Conservation (phyloP, 1,140 invertebrate genomes). For the Mizuhopecten yessoensis region DNA sequence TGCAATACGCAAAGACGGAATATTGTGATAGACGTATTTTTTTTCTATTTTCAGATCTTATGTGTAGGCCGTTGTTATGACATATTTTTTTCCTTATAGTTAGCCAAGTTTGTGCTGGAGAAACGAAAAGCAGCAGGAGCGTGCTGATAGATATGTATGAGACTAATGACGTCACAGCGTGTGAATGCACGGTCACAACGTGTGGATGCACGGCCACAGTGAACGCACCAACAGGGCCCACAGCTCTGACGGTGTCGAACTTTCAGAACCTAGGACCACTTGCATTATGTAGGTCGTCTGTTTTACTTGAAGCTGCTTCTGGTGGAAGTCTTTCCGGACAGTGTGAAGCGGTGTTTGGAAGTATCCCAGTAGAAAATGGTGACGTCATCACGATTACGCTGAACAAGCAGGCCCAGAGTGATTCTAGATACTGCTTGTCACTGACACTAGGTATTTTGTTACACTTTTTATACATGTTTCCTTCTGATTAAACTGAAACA, state of each 20-base stretch:
- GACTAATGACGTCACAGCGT: neutral
- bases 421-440: constrained; percentile 6
- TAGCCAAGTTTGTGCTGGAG: neutral
- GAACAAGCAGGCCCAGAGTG: neutral
- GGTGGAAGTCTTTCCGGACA: neutral
- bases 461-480: too few relatives aligned
- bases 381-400: neutral
- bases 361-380: neutral
- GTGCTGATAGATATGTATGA: neutral
- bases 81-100: neutral
- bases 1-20: too few relatives aligned
- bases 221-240: neutral
- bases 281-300: neutral
- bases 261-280: neutral
- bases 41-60: too few relatives aligned
- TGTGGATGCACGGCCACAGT: neutral
- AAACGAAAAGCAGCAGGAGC: neutral
- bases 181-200: neutral
- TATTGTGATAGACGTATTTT: too few relatives aligned
- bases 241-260: neutral
- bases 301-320: neutral
- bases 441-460: neutral
- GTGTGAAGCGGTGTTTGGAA: neutral
- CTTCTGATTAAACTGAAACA: too few relatives aligned
- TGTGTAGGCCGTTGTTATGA: too few relatives aligned